phyloP scores from a whole-genome alignment of 2,888 invertebrate species.

The Iselma pallidipennis region DNA sequence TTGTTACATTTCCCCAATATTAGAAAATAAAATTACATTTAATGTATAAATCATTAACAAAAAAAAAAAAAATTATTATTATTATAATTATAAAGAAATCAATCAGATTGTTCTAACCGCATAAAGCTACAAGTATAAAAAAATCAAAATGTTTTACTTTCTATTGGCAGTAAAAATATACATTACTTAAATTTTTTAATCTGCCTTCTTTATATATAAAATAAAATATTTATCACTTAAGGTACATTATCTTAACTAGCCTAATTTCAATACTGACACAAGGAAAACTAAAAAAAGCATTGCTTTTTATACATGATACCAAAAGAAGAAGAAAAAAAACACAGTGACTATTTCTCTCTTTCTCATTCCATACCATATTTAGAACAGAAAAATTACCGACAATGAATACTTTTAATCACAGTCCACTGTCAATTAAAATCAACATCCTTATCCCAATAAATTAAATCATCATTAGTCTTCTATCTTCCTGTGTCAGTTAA shows the following conservation, averaged over 20 bases:
- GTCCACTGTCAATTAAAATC: conserved; percentile 22
- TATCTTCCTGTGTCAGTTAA: conserved; percentile 37
- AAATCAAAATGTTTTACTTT: conserved; percentile 28
- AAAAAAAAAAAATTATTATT: conserved; percentile 27
- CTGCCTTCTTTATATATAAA: conserved; percentile 36
- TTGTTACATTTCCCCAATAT: not conserved
- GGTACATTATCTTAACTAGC: conserved; percentile 39
- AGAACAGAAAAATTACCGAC: conserved; percentile 16
- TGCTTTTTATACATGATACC: conserved; percentile 27
- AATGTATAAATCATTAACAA: conserved; percentile 9
- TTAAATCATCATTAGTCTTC: conserved; percentile 26
- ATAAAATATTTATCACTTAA: conserved; percentile 49
- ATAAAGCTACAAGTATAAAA: conserved; percentile 28
- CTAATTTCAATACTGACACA: conserved; percentile 44
- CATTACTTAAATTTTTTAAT: conserved; percentile 24
- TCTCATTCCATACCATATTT: conserved; percentile 12
- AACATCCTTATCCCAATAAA: conserved; percentile 24
- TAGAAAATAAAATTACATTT: not conserved
- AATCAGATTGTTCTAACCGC: conserved; percentile 29
- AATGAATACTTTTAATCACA: conserved; percentile 26
- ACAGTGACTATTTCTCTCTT: conserved; percentile 18
- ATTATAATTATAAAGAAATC: conserved; percentile 31
- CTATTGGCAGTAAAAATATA: conserved; percentile 34
- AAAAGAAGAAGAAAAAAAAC: no score
- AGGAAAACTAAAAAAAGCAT: conserved; percentile 36